Conservation (phyloP, 2,113 vertebrate species). For the human region GRCh38 chr1:91578001-91578500, state of each 20-base stretch:
- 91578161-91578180: no score
- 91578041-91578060: background rate
- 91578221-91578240: background rate
- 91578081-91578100: background rate
- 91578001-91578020: background rate
- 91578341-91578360: background rate
- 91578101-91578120: background rate
- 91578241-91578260: background rate
- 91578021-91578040: background rate
- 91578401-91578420: background rate
- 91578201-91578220: background rate
- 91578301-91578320: background rate
- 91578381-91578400: background rate
- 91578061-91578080: background rate
- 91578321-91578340: background rate
- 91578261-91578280: background rate
- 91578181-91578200: background rate
- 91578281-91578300: background rate
- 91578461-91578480: background rate
- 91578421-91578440: background rate
- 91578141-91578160: background rate
- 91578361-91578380: background rate
- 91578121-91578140: background rate
- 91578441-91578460: background rate
- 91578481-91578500: background rate